Conservation (phyloP, 2,797 vertebrate species). For the Thaleichthys pacificus region DNA sequence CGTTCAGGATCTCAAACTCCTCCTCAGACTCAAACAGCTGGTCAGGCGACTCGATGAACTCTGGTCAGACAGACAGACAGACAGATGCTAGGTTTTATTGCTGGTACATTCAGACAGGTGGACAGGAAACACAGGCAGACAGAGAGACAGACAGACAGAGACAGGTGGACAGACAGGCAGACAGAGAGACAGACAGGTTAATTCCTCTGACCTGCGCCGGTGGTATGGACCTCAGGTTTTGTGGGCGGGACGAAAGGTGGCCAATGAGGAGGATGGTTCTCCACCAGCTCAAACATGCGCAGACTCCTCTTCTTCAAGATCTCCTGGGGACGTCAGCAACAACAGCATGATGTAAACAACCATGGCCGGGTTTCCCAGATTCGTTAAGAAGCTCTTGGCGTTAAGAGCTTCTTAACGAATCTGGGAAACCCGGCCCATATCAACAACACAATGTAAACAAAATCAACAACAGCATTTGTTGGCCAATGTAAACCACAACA, state of each 20-base stretch:
- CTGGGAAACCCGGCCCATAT: too few species aligned
- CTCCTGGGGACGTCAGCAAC: slow-evolving; percentile 63
- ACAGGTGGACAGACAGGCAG: too few species aligned
- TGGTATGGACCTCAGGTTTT: slow-evolving; percentile 86
- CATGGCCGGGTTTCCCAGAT: too few species aligned
- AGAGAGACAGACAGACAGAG: not conserved
- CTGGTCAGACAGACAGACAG: slow-evolving; percentile 56
- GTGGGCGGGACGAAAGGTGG: slow-evolving; percentile 84
- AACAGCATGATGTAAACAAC: too few species aligned
- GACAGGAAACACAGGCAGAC: not conserved
- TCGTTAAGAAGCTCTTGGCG: too few species aligned
- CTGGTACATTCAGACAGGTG: not conserved
- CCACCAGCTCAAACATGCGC: slow-evolving; percentile 87
- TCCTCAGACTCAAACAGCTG: slow-evolving; percentile 85
- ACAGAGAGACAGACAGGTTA: not conserved
- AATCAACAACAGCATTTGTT: too few species aligned
- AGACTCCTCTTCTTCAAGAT: slow-evolving; percentile 80
- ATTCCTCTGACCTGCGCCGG: slow-evolving; percentile 78
- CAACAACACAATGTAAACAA: too few species aligned
- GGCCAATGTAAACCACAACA: too few species aligned
- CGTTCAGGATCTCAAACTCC: slow-evolving; percentile 87
- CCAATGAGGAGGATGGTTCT: slow-evolving; percentile 85
- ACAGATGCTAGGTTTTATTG: not conserved
- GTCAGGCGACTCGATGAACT: slow-evolving; percentile 86
- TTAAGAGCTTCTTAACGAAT: too few species aligned